Evolutionary conservation across 2,113 vertebrate genomes (phyloP), one percentile per base, ranked within the genome.

Genomic region (Albula goreensis): DNA sequence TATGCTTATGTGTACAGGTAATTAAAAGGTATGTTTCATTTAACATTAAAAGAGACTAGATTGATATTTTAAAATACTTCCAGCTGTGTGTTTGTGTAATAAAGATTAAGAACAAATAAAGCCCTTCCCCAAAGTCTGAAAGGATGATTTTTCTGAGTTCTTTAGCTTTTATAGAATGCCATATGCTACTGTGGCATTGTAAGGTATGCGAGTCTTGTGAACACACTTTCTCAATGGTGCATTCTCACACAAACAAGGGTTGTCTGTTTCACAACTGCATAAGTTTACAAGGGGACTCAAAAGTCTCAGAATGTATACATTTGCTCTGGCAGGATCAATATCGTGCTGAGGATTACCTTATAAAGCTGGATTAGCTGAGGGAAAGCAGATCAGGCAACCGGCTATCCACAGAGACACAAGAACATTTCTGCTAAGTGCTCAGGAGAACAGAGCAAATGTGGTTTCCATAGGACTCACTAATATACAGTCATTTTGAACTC

Each of bases 351-450:
- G 94, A 95, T 93, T 94, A 88, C 87, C 89, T 89, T 89, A 84
- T 92, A 94, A 96, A 95, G 92, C 93, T 93, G 95, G 95, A 95
- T 96, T 88, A 96, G 92, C 92, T 90, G 1, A 41, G 87, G 89
- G 86, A 93, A 95, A 95, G 93, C 91, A 91, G 95, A 93, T 95
- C 91, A 94, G 91, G 88, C 91, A 91, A 94, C 91, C 93, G 92
- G 78, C 86, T 90, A 86, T 90, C 88, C 90, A 92, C 92, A 89
- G 63, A 83, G 86, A 88, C 82, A 82, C 13, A 78, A 83, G 88
- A 57, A 89, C 91, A 60, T 10, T 80, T 86, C 82, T 81, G 85
- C 89, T 91, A 88, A 22, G 49, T 82, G 8, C 57, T 60, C 57
- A 60, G 57, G 12, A 8, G 10, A 60, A 60, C 57, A 60, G 11